Conservation (phyloP, 2,888 invertebrate genomes). For the Hofmannophila pseudospretella region DNA sequence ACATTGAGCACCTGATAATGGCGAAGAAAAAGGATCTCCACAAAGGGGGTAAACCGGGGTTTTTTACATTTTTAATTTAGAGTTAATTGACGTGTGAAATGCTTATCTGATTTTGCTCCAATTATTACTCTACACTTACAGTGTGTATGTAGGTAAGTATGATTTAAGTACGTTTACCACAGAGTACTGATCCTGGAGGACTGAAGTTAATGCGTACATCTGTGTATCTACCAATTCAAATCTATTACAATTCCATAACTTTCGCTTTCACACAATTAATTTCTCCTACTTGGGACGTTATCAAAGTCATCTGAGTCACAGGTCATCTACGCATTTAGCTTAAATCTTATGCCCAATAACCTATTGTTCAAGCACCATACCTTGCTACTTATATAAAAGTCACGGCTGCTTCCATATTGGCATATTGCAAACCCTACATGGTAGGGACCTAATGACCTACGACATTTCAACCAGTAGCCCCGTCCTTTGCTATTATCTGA, state of each 20-base stretch:
- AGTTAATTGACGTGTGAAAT: too few species aligned
- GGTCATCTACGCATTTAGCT: conserved; percentile 58
- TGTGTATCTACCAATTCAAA: too few species aligned
- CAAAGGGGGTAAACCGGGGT: too few species aligned
- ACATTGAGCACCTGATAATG: too few species aligned
- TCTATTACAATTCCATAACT: conserved; percentile 22
- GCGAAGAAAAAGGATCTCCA: too few species aligned
- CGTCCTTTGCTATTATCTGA: conserved; percentile 39
- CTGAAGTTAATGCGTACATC: too few species aligned
- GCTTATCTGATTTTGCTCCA: too few species aligned
- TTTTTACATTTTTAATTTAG: too few species aligned
- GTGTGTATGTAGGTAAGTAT: too few species aligned
- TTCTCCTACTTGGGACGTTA: conserved; percentile 38
- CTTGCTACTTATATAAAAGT: conserved; percentile 52
- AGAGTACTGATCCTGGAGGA: too few species aligned
- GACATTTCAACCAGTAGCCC: conserved; percentile 70
- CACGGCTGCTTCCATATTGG: conserved; percentile 74
- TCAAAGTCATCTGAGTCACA: conserved; percentile 56
- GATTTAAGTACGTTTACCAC: too few species aligned
- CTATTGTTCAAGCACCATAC: conserved; percentile 55
- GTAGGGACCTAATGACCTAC: conserved; percentile 75
- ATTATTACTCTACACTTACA: too few species aligned
- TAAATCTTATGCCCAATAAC: conserved; percentile 50
- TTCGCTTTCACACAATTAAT: conserved; percentile 42
- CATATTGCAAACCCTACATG: conserved; percentile 73